A percentile compares a stretch with the other conserved stretches of the same genome.
Conservation (phyloP, 2,888 invertebrate genomes). For the Eristalis intricaria region DNA sequence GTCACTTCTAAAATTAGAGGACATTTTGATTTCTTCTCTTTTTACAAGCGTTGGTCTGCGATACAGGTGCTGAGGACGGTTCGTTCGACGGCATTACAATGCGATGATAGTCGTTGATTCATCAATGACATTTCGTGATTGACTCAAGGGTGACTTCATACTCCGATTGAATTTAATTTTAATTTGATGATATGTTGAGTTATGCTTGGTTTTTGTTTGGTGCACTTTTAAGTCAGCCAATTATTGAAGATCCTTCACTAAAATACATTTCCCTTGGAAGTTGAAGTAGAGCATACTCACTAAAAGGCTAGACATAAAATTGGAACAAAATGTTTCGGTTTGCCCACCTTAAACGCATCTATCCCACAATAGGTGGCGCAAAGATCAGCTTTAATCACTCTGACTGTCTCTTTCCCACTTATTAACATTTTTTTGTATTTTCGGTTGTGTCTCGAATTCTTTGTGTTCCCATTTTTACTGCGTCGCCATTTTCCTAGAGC, state of each 20-base stretch:
- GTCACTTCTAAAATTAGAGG: slow-evolving; percentile 38
- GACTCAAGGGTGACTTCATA: neutral
- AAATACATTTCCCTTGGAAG: no score
- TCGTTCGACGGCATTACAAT: slow-evolving; percentile 14
- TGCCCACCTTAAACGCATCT: neutral
- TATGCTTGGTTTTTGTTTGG: no score
- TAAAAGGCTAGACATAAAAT: no score
- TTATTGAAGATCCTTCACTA: no score
- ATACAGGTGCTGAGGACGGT: neutral
- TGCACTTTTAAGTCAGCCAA: no score
- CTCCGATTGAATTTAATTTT: neutral
- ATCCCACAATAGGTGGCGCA: neutral
- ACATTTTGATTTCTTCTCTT: slow-evolving; percentile 66
- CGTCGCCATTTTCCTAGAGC: slow-evolving; percentile 66
- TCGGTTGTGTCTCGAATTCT: slow-evolving; percentile 15
- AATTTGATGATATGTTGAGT: no score
- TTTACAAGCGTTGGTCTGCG: slow-evolving; percentile 64
- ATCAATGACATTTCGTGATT: neutral
- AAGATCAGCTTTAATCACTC: neutral
- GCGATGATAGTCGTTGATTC: slow-evolving; percentile 24
- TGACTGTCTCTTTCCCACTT: slow-evolving; percentile 31
- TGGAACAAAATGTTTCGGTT: no score
- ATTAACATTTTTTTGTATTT: slow-evolving; percentile 8
- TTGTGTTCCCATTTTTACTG: slow-evolving; percentile 41
- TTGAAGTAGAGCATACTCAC: no score